Evolutionary conservation across 1,140 invertebrate species (phyloP).

Genomic region (Drosophila ficusphila): DNA sequence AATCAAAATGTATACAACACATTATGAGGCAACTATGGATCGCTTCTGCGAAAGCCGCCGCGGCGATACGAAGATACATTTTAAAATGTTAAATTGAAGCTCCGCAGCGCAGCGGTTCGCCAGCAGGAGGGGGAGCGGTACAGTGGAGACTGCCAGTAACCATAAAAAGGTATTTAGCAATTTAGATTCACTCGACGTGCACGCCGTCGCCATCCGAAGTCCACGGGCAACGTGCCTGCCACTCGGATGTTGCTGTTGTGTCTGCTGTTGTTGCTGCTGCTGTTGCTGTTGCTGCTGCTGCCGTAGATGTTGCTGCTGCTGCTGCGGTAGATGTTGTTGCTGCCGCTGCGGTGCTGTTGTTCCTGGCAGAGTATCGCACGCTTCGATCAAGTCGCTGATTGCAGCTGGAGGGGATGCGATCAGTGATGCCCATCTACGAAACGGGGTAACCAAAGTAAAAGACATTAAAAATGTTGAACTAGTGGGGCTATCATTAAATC

Average conservation of each 20-base stretch:
- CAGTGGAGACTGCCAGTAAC: constrained; percentile 52
- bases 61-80: constrained; percentile 80
- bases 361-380: constrained; percentile 66
- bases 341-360: too few relatives aligned
- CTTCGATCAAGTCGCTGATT: constrained; percentile 72
- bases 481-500: too few relatives aligned
- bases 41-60: constrained; percentile 72
- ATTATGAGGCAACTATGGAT: constrained; percentile 62
- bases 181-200: constrained; percentile 81
- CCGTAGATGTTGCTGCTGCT: constrained; percentile 7
- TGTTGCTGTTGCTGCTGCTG: constrained; percentile 5
- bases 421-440: constrained; percentile 39
- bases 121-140: constrained; percentile 4
- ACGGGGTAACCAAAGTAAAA: too few relatives aligned
- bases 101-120: too few relatives aligned
- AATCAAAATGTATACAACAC: constrained; percentile 72
- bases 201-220: constrained; percentile 27
- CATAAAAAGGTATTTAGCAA: constrained; percentile 83
- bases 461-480: too few relatives aligned
- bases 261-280: neutral
- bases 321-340: constrained; percentile 6
- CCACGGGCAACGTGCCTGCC: constrained; percentile 50
- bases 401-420: constrained; percentile 64
- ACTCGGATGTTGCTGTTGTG: constrained; percentile 26
- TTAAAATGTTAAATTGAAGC: constrained; percentile 80